Conservation (phyloP, 2,113 vertebrate genomes). For the Poecilia latipinna region DNA sequence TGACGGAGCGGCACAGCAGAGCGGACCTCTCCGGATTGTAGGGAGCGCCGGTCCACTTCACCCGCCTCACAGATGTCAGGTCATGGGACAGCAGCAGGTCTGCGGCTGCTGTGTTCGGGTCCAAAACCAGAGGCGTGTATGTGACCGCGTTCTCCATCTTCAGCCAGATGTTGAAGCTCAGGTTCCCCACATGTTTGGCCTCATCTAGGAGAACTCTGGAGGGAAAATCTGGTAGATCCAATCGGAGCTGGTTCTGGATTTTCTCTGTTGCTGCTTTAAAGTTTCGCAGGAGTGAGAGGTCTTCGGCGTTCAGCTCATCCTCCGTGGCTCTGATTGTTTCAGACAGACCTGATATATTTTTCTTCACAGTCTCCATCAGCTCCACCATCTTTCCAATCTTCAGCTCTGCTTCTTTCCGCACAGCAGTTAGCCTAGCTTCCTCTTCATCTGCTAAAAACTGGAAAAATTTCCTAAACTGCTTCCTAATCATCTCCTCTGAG, state of each 20-base stretch:
- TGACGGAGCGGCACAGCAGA: neutral
- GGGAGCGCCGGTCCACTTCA: neutral
- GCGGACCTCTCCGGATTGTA: slow-evolving; percentile 6
- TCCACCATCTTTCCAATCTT: neutral
- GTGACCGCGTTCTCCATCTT: neutral
- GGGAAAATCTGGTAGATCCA: neutral
- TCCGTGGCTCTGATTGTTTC: neutral
- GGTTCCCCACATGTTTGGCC: slow-evolving; percentile 15
- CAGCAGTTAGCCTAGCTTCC: neutral
- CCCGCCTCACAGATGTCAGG: neutral
- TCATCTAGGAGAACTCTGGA: neutral
- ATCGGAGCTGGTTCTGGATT: neutral
- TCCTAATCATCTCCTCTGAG: too few species aligned
- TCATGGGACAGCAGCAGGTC: neutral
- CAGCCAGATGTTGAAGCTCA: slow-evolving; percentile 11
- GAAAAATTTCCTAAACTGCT: too few species aligned
- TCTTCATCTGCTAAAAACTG: neutral
- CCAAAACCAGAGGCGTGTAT: neutral
- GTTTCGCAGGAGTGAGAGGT: neutral
- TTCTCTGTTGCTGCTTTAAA: neutral
- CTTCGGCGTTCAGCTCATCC: neutral
- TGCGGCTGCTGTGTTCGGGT: slow-evolving; percentile 12
- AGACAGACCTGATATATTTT: neutral
- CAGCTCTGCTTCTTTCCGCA: neutral
- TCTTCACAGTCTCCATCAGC: neutral